Evolutionary conservation across 1,140 invertebrate genomes (phyloP), one percentile per base, ranked within the genome.

Genomic region (Chymomyza costata): DNA sequence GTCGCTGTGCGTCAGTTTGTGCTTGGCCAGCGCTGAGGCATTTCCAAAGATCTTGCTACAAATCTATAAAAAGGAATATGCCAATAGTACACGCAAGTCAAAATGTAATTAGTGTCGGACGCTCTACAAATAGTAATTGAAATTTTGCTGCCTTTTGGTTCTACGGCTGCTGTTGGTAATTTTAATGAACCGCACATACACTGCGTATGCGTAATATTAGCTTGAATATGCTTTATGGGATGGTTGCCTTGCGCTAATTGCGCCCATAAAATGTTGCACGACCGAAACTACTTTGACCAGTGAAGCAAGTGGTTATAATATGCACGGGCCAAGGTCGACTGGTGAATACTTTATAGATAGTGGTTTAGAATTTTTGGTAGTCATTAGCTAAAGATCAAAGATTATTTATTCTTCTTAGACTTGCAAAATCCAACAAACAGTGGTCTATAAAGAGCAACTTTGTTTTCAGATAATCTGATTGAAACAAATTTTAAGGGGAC

Each of bases 41-140:
- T 98, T 99, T 83, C 95, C 95, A 88, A 99, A 98, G 69, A 96
- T 92, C 89, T 99, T 98, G 82, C 93, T 93, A 89, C 96, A 98
- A 70, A 95, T 93, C 90, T 95, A 73, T 50, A 73, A 73, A 67
- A 71, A 71, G 10, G 10, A 6, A 28, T 6, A 28, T 6, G 25
- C 5, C 5, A 28, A 28, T 28, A 28, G 39, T 48, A 38, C 38
- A 34, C 37, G 15, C 17, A 49, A 31, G 18, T 51, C 40, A n/a
- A 66, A 66, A 64, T 66, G 71, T 78, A 76, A 76, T 76, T 78
- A 76, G 66, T 46, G 43, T 40, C 46, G 60, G 25, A 46, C 45
- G 17, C 19, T 6, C 39, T n/a, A n/a, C 51, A 63, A 51, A 63
- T 63, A 6, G 5, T 5, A 65, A 53, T 57, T 68, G 65, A 62